Evolutionary conservation across 2,888 invertebrate species (phyloP).

Genomic region (Zygogramma bicolorata): DNA sequence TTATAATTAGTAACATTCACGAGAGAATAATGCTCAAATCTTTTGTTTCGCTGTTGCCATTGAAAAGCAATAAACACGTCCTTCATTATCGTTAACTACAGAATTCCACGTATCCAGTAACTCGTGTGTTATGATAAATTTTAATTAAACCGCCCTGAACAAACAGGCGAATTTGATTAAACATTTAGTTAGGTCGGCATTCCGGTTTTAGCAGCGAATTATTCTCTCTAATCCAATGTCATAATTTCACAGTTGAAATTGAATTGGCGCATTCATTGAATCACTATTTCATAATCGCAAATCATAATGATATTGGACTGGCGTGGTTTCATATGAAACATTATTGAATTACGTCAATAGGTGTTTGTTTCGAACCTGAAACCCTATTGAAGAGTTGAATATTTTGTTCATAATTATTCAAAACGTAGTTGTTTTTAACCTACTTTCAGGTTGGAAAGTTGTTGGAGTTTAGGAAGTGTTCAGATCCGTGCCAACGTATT

Average conservation of each 20-base stretch:
- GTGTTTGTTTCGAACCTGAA: neutral
- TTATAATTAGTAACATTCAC: too few relatives aligned
- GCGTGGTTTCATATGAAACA: neutral
- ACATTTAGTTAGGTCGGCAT: neutral
- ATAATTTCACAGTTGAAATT: slow-evolving; percentile 27
- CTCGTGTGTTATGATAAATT: neutral
- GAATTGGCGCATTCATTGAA: slow-evolving; percentile 22
- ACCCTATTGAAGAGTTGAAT: neutral
- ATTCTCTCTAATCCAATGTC: slow-evolving; percentile 10
- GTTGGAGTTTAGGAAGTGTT: too few relatives aligned
- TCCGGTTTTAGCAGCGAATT: neutral
- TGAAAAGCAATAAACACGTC: neutral
- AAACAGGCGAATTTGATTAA: neutral
- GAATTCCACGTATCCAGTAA: neutral
- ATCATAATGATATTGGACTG: slow-evolving; percentile 10
- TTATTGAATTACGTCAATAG: neutral
- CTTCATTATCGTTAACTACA: neutral
- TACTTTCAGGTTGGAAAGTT: too few relatives aligned
- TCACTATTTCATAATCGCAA: slow-evolving; percentile 9
- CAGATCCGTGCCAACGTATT: too few relatives aligned
- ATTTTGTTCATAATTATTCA: too few relatives aligned
- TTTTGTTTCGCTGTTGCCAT: neutral
- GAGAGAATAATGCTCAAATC: too few relatives aligned
- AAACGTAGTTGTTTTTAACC: too few relatives aligned
- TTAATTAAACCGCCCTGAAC: neutral